Evolutionary conservation across 2,888 invertebrate genomes (phyloP).

Genomic region (Phortica okadai): DNA sequence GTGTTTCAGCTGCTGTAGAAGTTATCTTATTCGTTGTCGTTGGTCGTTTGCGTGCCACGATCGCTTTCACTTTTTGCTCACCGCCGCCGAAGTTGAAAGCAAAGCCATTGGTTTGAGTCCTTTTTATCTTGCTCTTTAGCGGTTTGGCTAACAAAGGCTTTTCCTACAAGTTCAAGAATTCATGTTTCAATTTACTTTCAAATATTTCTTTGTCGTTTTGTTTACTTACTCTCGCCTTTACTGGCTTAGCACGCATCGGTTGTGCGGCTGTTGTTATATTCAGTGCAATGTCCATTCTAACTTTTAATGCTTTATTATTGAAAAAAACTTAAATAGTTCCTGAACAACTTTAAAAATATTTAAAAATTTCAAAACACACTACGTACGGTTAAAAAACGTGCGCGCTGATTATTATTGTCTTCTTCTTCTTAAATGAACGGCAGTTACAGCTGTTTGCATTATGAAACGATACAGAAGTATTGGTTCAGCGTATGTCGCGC

Average conservation of each 20-base stretch:
- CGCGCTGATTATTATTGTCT: background rate
- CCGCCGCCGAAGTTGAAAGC: slow-evolving; percentile 64
- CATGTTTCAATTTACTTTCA: background rate
- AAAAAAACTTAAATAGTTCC: background rate
- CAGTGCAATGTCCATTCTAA: slow-evolving; percentile 52
- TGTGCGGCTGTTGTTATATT: slow-evolving; percentile 57
- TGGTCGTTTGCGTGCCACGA: slow-evolving; percentile 66
- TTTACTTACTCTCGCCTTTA: background rate
- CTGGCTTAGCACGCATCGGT: slow-evolving; percentile 53
- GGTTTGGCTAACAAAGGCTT: background rate
- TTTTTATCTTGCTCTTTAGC: slow-evolving; percentile 32
- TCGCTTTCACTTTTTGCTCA: slow-evolving; percentile 70
- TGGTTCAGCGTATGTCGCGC: too few species aligned
- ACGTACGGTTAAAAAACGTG: slow-evolving; percentile 8
- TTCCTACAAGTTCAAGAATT: background rate
- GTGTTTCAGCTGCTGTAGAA: background rate
- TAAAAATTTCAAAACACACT: background rate
- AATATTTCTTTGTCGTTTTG: background rate
- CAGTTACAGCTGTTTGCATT: too few species aligned
- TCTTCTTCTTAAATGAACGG: background rate
- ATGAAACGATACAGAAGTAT: too few species aligned
- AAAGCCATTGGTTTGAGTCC: slow-evolving; percentile 52
- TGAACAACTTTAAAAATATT: background rate
- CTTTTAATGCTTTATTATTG: background rate
- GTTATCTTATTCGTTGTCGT: background rate